Conservation (phyloP, 2,888 invertebrate species). For the Pristionchus maxplancki region DNA sequence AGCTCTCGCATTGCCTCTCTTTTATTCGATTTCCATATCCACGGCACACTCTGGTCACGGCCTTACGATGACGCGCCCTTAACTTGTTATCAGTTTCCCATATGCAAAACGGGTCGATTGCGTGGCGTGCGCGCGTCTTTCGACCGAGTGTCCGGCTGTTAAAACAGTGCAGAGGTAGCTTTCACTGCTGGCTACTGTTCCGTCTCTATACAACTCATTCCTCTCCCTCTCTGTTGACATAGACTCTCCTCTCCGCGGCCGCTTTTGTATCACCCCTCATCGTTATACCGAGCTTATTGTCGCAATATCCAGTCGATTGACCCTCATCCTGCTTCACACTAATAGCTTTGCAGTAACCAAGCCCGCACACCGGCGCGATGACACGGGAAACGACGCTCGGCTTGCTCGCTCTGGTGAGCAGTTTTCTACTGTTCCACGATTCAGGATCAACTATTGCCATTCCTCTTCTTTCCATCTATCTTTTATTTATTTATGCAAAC, state of each 20-base stretch:
- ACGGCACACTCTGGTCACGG: neutral
- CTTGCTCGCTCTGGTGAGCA: neutral
- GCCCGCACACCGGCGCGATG: slow-evolving; percentile 32
- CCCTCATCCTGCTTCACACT: neutral
- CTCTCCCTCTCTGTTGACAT: slow-evolving; percentile 26
- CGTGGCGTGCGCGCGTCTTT: neutral
- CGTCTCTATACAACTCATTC: slow-evolving; percentile 25
- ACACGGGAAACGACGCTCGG: slow-evolving; percentile 26
- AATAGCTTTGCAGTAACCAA: too few species aligned
- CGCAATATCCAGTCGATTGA: neutral
- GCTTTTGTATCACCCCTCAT: slow-evolving; percentile 31
- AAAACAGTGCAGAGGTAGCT: slow-evolving; percentile 42
- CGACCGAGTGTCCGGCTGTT: slow-evolving; percentile 39
- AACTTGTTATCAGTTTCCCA: slow-evolving; percentile 34
- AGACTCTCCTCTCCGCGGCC: slow-evolving; percentile 2
- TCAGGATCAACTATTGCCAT: neutral
- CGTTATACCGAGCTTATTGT: slow-evolving; percentile 31
- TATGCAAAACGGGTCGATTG: slow-evolving; percentile 5
- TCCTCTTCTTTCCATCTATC: neutral
- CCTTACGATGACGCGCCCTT: slow-evolving; percentile 26
- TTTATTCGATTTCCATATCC: neutral
- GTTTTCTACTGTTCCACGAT: neutral
- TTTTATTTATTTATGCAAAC: neutral
- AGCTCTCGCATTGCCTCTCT: too few species aligned
- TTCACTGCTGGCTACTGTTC: slow-evolving; percentile 37